These are phyloP conservation scores for Tortrix viridana DNA, from an alignment of 2,888 invertebrate species.

Conservation along the genomic window DNA sequence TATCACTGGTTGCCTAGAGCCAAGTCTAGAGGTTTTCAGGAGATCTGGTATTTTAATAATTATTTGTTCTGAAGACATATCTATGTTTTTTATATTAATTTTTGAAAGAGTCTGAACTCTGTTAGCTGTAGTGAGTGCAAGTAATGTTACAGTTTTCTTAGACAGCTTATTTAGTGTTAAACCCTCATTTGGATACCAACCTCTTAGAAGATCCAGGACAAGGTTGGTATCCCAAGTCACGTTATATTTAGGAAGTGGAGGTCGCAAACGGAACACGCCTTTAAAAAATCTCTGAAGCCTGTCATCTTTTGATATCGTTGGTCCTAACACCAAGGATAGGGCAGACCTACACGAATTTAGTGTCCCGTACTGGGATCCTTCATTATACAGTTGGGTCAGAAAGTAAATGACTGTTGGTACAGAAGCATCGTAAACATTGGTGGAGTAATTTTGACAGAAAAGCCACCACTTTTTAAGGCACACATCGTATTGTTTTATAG, in stretches of 20 bases:
- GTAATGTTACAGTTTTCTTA: neutral
- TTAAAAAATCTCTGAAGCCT: constrained; percentile 12
- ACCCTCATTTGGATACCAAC: neutral
- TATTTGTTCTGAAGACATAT: neutral
- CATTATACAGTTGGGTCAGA: constrained; percentile 2
- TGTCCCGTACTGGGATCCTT: constrained; percentile 14
- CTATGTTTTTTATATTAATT: constrained; percentile 8
- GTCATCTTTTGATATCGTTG: constrained; percentile 2
- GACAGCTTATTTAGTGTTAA: constrained; percentile 3
- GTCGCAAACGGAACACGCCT: constrained; percentile 10
- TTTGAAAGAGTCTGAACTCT: constrained; percentile 16
- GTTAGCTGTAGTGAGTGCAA: constrained; percentile 12
- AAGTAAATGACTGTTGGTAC: constrained; percentile 2
- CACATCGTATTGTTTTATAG: too few relatives aligned
- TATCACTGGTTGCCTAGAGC: constrained; percentile 4
- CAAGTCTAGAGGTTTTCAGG: constrained; percentile 4
- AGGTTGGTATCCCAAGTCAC: constrained; percentile 8
- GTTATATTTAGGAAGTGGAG: constrained; percentile 10
- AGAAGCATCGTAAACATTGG: neutral
- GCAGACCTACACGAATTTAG: constrained; percentile 7
- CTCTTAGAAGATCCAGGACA: neutral
- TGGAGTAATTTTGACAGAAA: neutral
- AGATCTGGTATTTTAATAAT: constrained; percentile 18
- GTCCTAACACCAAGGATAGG: constrained; percentile 5
- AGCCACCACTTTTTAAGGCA: constrained; percentile 5